Percentiles rank a stretch among this genome's conserved stretches.
Evolutionary conservation across 2,113 vertebrate genomes (phyloP).

Genomic region (Chaetodon trifascialis): DNA sequence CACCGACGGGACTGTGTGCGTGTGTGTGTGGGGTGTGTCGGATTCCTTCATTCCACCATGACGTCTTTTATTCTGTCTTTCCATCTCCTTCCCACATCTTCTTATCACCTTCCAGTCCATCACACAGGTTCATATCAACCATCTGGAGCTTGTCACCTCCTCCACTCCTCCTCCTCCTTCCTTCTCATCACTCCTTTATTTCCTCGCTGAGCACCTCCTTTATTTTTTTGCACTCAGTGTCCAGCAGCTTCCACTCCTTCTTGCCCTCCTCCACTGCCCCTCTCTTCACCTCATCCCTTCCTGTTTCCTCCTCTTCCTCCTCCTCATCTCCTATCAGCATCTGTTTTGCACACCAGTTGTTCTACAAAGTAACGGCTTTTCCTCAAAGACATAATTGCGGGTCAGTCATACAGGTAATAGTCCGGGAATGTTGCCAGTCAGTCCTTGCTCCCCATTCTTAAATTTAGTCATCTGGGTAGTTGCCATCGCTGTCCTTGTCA

Average conservation of each 20-base stretch:
- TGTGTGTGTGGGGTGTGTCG: constrained; percentile 10
- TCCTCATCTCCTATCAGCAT: neutral
- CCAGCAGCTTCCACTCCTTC: constrained; percentile 13
- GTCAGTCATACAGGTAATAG: constrained; percentile 11
- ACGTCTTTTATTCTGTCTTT: constrained; percentile 32
- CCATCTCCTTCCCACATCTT: neutral
- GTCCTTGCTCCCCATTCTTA: neutral
- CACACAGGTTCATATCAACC: constrained; percentile 19
- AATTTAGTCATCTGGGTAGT: neutral
- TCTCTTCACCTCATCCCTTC: neutral
- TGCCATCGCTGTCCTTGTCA: constrained; percentile 21
- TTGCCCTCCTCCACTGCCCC: neutral
- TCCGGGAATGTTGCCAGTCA: constrained; percentile 22
- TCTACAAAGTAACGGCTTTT: constrained; percentile 20
- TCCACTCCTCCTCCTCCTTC: constrained; percentile 25
- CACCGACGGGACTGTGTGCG: neutral
- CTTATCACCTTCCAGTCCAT: neutral
- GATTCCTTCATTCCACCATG: constrained; percentile 19
- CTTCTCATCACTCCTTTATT: constrained; percentile 10
- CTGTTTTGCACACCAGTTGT: constrained; percentile 2
- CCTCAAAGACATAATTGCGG: constrained; percentile 37
- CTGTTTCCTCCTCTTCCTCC: constrained; percentile 24
- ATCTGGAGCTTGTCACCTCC: constrained; percentile 26
- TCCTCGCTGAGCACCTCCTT: constrained; percentile 30
- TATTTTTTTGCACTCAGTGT: constrained; percentile 43